These are phyloP conservation scores for Margarornis squamiger DNA, from an alignment of 2,797 vertebrate genomes.

Conservation along the genomic window DNA sequence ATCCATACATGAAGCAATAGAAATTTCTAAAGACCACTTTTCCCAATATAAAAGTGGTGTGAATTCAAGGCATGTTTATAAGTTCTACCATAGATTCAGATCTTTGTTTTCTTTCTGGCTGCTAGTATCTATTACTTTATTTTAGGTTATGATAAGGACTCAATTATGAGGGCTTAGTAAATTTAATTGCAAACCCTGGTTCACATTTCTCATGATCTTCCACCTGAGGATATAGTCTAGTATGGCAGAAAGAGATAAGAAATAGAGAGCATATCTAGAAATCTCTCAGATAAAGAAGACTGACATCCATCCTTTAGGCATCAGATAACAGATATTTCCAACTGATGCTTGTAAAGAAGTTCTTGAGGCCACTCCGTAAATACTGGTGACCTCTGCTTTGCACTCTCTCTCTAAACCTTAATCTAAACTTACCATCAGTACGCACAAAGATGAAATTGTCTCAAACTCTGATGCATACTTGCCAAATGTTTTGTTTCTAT, in stretches of 20 bases:
- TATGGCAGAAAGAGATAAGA: neutral
- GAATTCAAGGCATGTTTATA: neutral
- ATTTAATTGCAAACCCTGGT: neutral
- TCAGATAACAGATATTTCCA: neutral
- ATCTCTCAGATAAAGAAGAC: neutral
- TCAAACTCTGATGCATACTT: neutral
- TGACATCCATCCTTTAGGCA: neutral
- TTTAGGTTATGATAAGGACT: neutral
- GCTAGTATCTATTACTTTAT: neutral
- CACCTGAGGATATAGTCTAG: neutral
- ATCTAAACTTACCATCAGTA: neutral
- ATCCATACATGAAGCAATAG: neutral
- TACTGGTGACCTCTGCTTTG: neutral
- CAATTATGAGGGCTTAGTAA: neutral
- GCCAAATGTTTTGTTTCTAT: neutral
- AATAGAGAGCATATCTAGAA: neutral
- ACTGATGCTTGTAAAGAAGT: neutral
- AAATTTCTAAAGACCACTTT: neutral
- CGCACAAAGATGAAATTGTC: neutral
- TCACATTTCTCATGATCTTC: slow-evolving; percentile 1
- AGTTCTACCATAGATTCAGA: neutral
- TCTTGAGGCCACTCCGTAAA: neutral
- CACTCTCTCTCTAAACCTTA: neutral
- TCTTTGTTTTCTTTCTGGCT: neutral
- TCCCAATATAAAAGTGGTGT: neutral